A percentile compares a stretch with the other conserved stretches of the same genome.
These are phyloP conservation scores for Drosophila ezoana DNA, from an alignment of 2,888 invertebrate species.

Conservation along the genomic window DNA sequence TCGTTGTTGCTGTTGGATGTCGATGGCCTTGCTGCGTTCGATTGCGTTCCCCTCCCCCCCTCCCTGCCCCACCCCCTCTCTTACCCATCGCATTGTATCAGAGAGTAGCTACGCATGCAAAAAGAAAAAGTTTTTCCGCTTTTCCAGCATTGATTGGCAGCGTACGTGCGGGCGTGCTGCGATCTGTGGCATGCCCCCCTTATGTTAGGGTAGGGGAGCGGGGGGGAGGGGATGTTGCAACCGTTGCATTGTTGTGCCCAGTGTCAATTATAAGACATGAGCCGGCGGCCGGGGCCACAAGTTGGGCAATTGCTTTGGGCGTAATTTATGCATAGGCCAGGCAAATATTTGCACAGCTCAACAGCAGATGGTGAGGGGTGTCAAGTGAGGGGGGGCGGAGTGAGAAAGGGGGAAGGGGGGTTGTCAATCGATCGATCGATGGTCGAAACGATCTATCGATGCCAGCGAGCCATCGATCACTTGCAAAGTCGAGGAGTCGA, in stretches of 20 bases:
- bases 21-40: conserved; percentile 45
- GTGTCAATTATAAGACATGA: conserved; percentile 46
- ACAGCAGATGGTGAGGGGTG: neutral
- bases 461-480: conserved; percentile 65
- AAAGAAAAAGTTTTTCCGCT: conserved; percentile 43
- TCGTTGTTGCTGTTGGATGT: conserved; percentile 35
- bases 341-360: conserved; percentile 40
- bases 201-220: neutral
- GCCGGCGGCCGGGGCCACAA: conserved; percentile 20
- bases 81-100: neutral
- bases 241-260: conserved; percentile 53
- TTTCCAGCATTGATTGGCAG: conserved; percentile 59
- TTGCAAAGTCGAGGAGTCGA: conserved; percentile 38
- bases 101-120: conserved; percentile 8
- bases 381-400: too few relatives aligned
- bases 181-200: conserved; percentile 22
- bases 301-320: conserved; percentile 66
- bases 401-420: neutral
- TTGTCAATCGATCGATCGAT: conserved; percentile 35
- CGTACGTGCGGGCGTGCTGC: conserved; percentile 64
- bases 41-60: neutral
- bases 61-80: neutral
- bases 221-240: conserved; percentile 12
- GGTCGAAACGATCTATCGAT: conserved; percentile 51
- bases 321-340: conserved; percentile 63